These are phyloP conservation scores for Platycnemis pennipes DNA, from an alignment of 2,888 invertebrate genomes.

Conservation along the genomic window DNA sequence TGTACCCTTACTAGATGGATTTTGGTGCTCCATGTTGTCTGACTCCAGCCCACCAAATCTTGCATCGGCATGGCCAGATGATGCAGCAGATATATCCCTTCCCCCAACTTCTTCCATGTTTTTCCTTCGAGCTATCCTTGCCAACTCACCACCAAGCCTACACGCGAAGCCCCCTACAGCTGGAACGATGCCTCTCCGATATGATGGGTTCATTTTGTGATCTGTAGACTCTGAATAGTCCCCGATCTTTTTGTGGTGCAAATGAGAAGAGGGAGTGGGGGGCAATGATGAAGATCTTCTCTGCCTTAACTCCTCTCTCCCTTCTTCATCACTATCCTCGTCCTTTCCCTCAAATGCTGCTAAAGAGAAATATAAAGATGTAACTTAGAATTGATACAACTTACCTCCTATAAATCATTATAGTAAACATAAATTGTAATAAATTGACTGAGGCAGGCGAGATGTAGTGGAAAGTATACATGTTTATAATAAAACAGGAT, in stretches of 20 bases:
- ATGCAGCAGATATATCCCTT: background rate
- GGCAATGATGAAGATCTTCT: slow-evolving; percentile 40
- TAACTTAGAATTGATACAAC: background rate
- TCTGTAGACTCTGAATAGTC: background rate
- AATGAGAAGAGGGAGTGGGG: slow-evolving; percentile 37
- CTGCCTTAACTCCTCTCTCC: background rate
- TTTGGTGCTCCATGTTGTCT: background rate
- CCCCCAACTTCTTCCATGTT: background rate
- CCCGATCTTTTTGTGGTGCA: background rate
- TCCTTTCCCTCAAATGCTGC: background rate
- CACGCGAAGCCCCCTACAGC: background rate
- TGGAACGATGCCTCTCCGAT: background rate
- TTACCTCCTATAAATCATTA: too few species aligned
- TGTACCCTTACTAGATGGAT: background rate
- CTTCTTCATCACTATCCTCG: slow-evolving; percentile 7
- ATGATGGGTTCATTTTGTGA: background rate
- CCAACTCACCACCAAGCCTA: background rate
- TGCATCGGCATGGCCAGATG: background rate
- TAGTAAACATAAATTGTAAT: too few species aligned
- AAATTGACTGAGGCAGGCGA: too few species aligned
- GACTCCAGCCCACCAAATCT: background rate
- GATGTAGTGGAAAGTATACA: too few species aligned
- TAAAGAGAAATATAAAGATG: background rate
- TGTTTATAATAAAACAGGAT: too few species aligned
- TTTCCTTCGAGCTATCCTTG: background rate